phyloP scores from a whole-genome alignment of 1,140 invertebrate genomes.

The Eubasilissa regina region DNA sequence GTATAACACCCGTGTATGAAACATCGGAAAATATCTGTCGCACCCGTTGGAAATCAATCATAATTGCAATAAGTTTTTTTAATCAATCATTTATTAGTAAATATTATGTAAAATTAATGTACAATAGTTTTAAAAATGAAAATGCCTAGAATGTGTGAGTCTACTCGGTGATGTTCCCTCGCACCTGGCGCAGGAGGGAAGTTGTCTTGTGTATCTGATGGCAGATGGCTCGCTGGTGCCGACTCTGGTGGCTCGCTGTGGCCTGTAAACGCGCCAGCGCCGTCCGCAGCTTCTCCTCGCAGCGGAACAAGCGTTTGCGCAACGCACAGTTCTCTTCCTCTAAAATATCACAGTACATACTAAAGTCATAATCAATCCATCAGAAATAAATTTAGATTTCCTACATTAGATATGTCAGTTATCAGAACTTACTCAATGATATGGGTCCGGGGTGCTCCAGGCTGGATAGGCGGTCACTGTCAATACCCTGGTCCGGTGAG shows the following conservation, averaged over 20 bases:
- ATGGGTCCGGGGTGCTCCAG: conserved; percentile 64
- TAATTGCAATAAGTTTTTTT: too few species aligned
- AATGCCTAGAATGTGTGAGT: conserved; percentile 2
- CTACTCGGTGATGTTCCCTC: conserved; percentile 65
- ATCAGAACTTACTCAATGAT: background rate
- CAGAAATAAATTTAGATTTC: background rate
- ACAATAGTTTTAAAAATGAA: background rate
- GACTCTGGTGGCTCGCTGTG: conserved; percentile 74
- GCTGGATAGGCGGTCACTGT: conserved; percentile 74
- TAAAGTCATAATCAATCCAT: background rate
- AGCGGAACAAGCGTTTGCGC: conserved; percentile 72
- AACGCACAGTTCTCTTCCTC: conserved; percentile 73
- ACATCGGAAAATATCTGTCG: too few species aligned
- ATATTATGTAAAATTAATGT: conserved; percentile 10
- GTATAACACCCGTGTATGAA: too few species aligned
- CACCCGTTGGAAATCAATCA: too few species aligned
- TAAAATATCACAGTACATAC: conserved; percentile 52
- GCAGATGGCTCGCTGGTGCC: conserved; percentile 76
- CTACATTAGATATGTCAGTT: background rate
- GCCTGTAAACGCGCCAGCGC: conserved; percentile 73
- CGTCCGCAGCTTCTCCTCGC: conserved; percentile 74
- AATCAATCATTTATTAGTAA: conserved; percentile 34
- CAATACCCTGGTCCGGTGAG: conserved; percentile 75
- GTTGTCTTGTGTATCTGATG: conserved; percentile 78
- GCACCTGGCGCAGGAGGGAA: conserved; percentile 75